A percentile compares a stretch with the other conserved stretches of the same genome.
These are phyloP conservation scores for Athalia circularis DNA, from an alignment of 2,888 invertebrate genomes.

Conservation along the genomic window DNA sequence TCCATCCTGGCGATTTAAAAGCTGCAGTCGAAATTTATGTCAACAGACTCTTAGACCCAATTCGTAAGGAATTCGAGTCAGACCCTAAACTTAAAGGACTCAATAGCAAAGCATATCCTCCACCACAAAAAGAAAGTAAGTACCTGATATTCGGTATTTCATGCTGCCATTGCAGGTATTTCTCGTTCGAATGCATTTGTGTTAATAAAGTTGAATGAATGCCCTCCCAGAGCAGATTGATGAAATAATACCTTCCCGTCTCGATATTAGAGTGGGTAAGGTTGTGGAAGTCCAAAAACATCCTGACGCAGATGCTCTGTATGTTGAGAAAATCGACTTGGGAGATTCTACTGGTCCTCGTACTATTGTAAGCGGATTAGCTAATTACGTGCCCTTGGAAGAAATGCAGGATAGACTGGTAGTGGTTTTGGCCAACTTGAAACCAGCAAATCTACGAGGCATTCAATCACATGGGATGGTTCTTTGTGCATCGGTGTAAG, in stretches of 20 bases:
- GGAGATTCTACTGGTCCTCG: conserved; percentile 78
- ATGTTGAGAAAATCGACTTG: conserved; percentile 94
- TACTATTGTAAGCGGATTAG: conserved; percentile 89
- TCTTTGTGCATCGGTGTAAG: conserved; percentile 88
- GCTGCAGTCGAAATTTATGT: conserved; percentile 88
- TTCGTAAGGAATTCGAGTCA: conserved; percentile 87
- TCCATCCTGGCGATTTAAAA: conserved; percentile 97
- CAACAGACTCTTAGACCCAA: conserved; percentile 91
- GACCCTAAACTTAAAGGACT: conserved; percentile 87
- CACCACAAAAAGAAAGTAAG: conserved; percentile 79
- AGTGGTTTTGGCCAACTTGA: conserved; percentile 95
- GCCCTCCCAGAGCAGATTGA: conserved; percentile 31
- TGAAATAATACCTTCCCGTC: conserved; percentile 81
- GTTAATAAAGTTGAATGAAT: background rate
- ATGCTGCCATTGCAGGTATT: background rate
- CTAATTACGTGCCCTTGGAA: conserved; percentile 92
- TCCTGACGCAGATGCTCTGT: conserved; percentile 94
- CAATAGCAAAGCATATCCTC: conserved; percentile 89
- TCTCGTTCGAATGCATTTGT: background rate
- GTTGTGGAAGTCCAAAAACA: conserved; percentile 89
- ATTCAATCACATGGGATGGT: conserved; percentile 95
- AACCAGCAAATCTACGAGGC: conserved; percentile 97
- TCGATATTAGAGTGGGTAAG: conserved; percentile 92
- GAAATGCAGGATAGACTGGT: conserved; percentile 93
- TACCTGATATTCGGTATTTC: conserved; percentile 8